These are phyloP conservation scores for Neolamprologus modestus DNA, from an alignment of 2,113 vertebrate genomes.

Conservation along the genomic window DNA sequence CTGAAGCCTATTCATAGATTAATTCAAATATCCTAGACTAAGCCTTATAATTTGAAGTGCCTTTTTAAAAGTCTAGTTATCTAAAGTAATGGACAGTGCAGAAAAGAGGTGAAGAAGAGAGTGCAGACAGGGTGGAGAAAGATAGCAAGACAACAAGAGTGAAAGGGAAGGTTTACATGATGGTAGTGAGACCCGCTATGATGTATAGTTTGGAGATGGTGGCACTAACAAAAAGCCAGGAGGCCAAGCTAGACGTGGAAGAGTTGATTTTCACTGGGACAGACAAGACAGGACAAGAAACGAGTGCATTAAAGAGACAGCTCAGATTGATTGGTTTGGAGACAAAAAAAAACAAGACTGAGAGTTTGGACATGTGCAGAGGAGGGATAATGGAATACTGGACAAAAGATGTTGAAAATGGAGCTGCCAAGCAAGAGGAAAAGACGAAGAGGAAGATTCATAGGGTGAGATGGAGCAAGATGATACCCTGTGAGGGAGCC, in stretches of 20 bases:
- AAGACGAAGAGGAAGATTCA: neutral
- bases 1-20: neutral
- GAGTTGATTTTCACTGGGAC: neutral
- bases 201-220: neutral
- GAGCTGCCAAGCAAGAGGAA: neutral
- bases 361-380: neutral
- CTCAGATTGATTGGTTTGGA: neutral
- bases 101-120: neutral
- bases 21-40: neutral
- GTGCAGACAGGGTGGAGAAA: too few relatives aligned
- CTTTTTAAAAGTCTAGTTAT: neutral
- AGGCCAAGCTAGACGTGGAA: rapidly evolving
- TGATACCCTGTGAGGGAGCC: neutral
- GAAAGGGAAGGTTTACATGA: neutral
- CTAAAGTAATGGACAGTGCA: neutral
- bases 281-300: neutral
- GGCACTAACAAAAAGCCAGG: neutral
- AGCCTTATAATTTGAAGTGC: neutral
- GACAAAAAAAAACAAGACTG: neutral
- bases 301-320: neutral
- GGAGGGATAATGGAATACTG: neutral
- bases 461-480: neutral
- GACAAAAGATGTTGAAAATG: neutral
- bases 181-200: neutral
- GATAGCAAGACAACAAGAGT: too few relatives aligned